Evolutionary conservation across 2,797 vertebrate genomes (phyloP), one percentile per base, ranked within the genome.

Genomic region (Acridotheres tristis): DNA sequence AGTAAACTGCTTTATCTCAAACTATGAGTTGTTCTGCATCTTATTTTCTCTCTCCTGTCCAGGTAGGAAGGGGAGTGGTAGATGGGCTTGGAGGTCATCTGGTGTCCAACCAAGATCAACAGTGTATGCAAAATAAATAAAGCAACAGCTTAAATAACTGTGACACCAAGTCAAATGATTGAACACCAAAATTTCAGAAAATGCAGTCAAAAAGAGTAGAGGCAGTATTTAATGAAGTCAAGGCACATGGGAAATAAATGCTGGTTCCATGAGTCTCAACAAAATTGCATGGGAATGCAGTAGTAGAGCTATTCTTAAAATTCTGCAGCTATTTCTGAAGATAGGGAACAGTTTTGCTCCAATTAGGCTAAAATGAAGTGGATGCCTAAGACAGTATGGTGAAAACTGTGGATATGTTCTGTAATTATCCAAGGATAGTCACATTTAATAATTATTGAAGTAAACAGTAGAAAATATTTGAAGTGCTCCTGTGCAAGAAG

Each of bases 401-500:
- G 36, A 81, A 84, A 78, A 76, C 63, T 79, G 34, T 84, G 69
- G 38, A 15, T 86, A 16, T 79, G 62, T 77, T 83, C 73, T 79
- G 43, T 85, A 82, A 71, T 94, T 84, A 91, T 92, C 45, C 71
- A 63, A 93, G 45, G 53, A 79, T 48, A 86, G 45, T 93, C 43
- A 67, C 79, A 77, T 94, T 91, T 71, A 94, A 90, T 93, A 90
- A 84, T 94, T 88, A 89, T 54, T 78, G 63, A 85, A 69, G 63
- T 58, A 93, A 90, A 90, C 62, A 73, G 25, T 88, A 26, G 88
- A 81, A 94, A 94, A 95, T 93, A 95, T 85, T 94, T 91, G 58
- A 76, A 85, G 51, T 91, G 61, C 18, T 85, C 53, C 79, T 82
- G 63, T 90, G 62, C 42, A 78, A 81, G 40, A 82, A 95, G 74